These are phyloP conservation scores for Callorhinus ursinus DNA, from an alignment of 2,113 vertebrate genomes.

Conservation along the genomic window DNA sequence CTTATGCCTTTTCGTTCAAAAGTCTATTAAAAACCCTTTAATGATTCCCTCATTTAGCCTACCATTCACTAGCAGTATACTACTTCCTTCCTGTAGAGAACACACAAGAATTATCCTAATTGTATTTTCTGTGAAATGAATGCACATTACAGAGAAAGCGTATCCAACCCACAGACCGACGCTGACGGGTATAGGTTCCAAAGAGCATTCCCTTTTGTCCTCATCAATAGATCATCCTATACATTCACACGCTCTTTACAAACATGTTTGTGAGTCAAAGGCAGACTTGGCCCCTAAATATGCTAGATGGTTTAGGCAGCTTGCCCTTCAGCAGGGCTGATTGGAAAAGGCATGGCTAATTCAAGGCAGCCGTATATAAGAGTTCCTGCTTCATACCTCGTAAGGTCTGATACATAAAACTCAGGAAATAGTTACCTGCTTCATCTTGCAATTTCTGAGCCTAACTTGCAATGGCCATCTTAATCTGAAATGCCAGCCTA, in stretches of 20 bases:
- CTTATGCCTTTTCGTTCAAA: constrained; percentile 74
- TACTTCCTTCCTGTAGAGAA: constrained; percentile 76
- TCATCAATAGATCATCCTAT: background rate
- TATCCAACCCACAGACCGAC: background rate
- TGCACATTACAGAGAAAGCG: constrained; percentile 49
- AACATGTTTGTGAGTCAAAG: background rate
- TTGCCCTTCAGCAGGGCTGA: background rate
- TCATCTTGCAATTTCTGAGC: constrained; percentile 52
- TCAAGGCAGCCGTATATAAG: constrained; percentile 44
- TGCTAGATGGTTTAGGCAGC: background rate
- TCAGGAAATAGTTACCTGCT: constrained; percentile 69
- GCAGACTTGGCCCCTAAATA: constrained; percentile 22
- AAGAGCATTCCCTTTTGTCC: constrained; percentile 49
- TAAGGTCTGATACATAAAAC: constrained; percentile 69
- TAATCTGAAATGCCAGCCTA: constrained; percentile 57
- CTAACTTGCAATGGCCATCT: constrained; percentile 64
- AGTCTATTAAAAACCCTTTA: constrained; percentile 81
- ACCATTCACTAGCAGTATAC: constrained; percentile 69
- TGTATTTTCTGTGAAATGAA: constrained; percentile 67
- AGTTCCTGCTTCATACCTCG: background rate
- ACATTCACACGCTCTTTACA: constrained; percentile 6
- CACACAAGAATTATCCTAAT: constrained; percentile 75
- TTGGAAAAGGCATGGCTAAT: constrained; percentile 44
- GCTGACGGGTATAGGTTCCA: background rate
- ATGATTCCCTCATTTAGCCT: constrained; percentile 72